Evolutionary conservation across 2,888 invertebrate genomes (phyloP), one percentile per base, ranked within the genome.

Genomic region (Lasioglossum villosulum): DNA sequence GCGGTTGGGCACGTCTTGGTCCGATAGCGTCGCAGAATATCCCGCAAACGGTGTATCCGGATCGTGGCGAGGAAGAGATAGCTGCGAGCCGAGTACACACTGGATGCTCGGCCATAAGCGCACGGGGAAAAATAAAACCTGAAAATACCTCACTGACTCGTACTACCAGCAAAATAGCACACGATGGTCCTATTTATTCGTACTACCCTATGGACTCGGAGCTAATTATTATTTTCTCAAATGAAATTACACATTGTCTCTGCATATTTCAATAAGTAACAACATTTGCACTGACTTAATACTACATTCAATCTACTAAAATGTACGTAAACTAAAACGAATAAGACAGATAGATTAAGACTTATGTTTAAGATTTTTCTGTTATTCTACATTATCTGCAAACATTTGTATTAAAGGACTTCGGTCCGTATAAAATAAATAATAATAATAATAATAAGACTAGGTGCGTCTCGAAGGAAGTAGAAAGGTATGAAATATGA

Each of bases 11-110:
- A 90, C 90, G 89, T 88, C 78, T 70, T 39, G 76, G 39, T 39
- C 75, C 88, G 88, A 90, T 90, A 84, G 91, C 84, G 79, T 86
- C 45, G 78, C 66, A 84, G 89, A 88, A 90, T 91, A 86, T 84
- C 84, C 83, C 84, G 88, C 84, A 91, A 90, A 91, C 83, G 91
- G 86, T 84, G 84, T 89, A 83, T 88, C 90, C 86, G 86, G 83
- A 78, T 84, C 82, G 84, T 80, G 81, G 87, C 59, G 71, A 81
- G 81, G 75, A 82, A 88, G 75, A 88, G 90, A 89, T 86, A 88
- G 88, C 76, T 68, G 71, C 23, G 56, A 42, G 72, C 75, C 80
- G 23, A 34, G 63, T 39, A 27, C 59, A 30, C 59, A 59, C 59
- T 59, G 27, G 12, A n/a, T 59, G 27, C 59, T 30, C 59, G 59